A percentile compares a stretch with the other conserved stretches of the same genome.
These are phyloP conservation scores for Holacanthella duospinosa DNA, from an alignment of 2,888 invertebrate genomes.

Conservation along the genomic window DNA sequence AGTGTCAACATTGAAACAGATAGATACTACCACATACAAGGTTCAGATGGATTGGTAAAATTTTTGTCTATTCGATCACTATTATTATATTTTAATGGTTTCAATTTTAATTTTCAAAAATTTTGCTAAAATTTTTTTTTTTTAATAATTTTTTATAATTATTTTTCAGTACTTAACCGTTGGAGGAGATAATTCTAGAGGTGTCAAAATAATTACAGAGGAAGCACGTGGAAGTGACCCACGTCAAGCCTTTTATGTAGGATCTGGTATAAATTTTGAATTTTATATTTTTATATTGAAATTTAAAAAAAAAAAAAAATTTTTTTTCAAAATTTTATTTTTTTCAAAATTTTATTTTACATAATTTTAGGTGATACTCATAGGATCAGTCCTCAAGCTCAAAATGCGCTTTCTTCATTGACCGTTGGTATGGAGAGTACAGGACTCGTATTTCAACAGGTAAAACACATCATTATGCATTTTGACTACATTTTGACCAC, in stretches of 20 bases:
- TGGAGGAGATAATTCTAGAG: constrained; percentile 7
- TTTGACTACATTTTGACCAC: too few species aligned
- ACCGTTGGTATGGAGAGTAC: not conserved
- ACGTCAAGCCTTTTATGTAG: constrained; percentile 4
- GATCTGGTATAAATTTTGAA: too few species aligned
- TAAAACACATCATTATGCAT: too few species aligned
- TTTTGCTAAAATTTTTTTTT: too few species aligned
- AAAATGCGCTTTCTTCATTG: not conserved
- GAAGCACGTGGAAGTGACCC: not conserved
- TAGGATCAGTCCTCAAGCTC: constrained; percentile 1
- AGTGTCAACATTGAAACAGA: constrained; percentile 6
- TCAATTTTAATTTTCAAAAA: too few species aligned
- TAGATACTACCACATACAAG: constrained; percentile 2
- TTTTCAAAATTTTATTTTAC: not conserved
- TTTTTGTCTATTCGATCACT: too few species aligned
- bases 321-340: too few species aligned
- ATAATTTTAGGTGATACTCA: constrained; percentile 5
- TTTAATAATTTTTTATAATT: too few species aligned
- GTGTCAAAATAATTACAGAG: constrained; percentile 5
- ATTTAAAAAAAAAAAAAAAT: too few species aligned
- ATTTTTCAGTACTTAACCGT: constrained; percentile 7
- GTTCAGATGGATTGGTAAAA: constrained; percentile 5
- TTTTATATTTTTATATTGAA: too few species aligned
- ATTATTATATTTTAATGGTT: too few species aligned
- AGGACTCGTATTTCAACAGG: constrained; percentile 8